A percentile compares a stretch with the other conserved stretches of the same genome.
Evolutionary conservation across 2,797 vertebrate species (phyloP).

Genomic region (Clarias platycephalus): DNA sequence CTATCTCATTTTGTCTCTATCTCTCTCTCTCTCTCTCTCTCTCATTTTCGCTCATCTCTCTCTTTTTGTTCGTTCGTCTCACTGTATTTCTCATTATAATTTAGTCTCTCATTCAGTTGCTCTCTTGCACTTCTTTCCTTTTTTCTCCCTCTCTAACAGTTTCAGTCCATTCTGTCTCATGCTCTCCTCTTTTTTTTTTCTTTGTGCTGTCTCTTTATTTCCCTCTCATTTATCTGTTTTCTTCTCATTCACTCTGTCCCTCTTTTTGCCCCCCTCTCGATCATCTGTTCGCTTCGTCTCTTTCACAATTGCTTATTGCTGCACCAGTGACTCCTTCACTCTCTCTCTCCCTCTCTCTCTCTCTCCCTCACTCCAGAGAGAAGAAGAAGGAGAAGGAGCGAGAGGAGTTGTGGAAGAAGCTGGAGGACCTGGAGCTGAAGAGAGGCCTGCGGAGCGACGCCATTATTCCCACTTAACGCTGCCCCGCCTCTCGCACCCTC

Average conservation of each 20-base stretch:
- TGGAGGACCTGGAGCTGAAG: conserved; percentile 98
- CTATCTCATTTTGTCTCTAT: background rate
- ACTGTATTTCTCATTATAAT: background rate
- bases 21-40: no score
- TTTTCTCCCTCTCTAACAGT: background rate
- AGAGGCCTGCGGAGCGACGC: conserved; percentile 93
- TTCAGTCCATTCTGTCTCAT: background rate
- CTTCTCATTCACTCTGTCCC: no score
- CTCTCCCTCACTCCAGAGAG: conserved; percentile 78
- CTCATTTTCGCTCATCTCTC: no score
- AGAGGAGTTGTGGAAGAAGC: conserved; percentile 98
- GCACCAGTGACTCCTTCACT: background rate
- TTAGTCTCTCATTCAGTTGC: background rate
- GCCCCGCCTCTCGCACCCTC: conserved; percentile 58
- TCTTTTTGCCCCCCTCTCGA: background rate
- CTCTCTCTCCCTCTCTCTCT: background rate
- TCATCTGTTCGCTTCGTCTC: background rate
- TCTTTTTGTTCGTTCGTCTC: background rate
- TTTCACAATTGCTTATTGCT: background rate
- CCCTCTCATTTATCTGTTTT: no score
- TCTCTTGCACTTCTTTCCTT: background rate
- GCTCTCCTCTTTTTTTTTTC: background rate
- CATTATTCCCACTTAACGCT: conserved; percentile 97
- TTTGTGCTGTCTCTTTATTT: background rate
- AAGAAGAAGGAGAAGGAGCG: conserved; percentile 99